Conservation (phyloP, 2,888 invertebrate species). For the Argynnis bischoffii region DNA sequence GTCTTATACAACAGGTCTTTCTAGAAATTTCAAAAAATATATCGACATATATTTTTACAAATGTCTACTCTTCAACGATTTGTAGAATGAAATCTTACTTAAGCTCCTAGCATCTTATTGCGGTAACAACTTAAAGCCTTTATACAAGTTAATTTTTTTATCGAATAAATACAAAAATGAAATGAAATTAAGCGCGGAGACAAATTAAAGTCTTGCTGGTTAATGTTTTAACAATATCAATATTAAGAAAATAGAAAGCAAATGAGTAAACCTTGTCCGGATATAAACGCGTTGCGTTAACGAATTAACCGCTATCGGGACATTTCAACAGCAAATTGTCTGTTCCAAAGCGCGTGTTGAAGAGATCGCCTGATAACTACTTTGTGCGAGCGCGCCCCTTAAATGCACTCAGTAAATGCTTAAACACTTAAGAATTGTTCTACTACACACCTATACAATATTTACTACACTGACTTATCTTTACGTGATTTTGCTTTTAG, state of each 20-base stretch:
- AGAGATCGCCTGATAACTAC: constrained; percentile 42
- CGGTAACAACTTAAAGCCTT: too few relatives aligned
- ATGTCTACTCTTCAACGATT: too few relatives aligned
- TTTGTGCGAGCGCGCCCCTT: constrained; percentile 41
- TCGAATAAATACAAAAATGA: neutral
- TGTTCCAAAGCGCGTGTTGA: constrained; percentile 43
- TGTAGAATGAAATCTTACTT: too few relatives aligned
- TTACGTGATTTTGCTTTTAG: too few relatives aligned
- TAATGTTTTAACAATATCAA: neutral
- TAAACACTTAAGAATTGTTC: constrained; percentile 37
- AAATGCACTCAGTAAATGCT: constrained; percentile 45
- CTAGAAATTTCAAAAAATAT: too few relatives aligned
- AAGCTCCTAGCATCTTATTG: too few relatives aligned
- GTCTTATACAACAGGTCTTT: too few relatives aligned
- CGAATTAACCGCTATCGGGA: constrained; percentile 43
- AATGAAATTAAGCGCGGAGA: neutral
- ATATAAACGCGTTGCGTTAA: constrained; percentile 37
- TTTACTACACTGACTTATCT: neutral
- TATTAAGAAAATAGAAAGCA: constrained; percentile 26
- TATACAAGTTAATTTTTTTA: too few relatives aligned
- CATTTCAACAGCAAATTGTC: constrained; percentile 48
- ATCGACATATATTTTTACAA: too few relatives aligned
- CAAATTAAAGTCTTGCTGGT: constrained; percentile 3
- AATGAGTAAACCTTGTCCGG: constrained; percentile 35
- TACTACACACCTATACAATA: neutral